These are phyloP conservation scores for Dermolepida albohirtum DNA, from an alignment of 2,888 invertebrate genomes.

Conservation along the genomic window DNA sequence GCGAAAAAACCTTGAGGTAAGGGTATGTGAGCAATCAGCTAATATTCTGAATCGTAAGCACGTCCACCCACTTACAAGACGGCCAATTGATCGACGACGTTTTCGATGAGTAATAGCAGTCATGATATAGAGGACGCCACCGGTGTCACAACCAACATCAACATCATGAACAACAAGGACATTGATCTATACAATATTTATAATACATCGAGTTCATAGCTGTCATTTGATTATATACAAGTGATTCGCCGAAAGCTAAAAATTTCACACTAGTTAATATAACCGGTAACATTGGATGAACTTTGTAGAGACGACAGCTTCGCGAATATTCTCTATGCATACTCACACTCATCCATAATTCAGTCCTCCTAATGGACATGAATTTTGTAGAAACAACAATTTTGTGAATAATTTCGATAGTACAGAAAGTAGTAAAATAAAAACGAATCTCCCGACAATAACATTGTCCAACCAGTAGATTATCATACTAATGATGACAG, in stretches of 20 bases:
- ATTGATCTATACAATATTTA: slow-evolving; percentile 64
- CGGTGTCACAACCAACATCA: background rate
- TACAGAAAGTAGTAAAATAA: slow-evolving; percentile 30
- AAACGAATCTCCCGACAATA: slow-evolving; percentile 22
- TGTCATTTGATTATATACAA: slow-evolving; percentile 62
- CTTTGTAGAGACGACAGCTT: too few relatives aligned
- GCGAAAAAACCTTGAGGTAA: slow-evolving; percentile 65
- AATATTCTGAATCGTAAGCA: slow-evolving; percentile 65
- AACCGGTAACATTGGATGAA: slow-evolving; percentile 56
- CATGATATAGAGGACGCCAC: slow-evolving; percentile 53
- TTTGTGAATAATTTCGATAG: slow-evolving; percentile 25
- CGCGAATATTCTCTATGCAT: too few relatives aligned
- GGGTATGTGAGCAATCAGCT: slow-evolving; percentile 61
- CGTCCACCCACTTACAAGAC: slow-evolving; percentile 65
- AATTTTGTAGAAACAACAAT: slow-evolving; percentile 22
- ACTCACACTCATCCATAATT: slow-evolving; percentile 28
- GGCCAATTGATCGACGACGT: slow-evolving; percentile 64
- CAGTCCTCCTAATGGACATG: slow-evolving; percentile 33
- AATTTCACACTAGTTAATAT: slow-evolving; percentile 65
- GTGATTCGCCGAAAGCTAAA: slow-evolving; percentile 56
- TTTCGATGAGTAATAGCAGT: slow-evolving; percentile 62
- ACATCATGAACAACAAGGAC: slow-evolving; percentile 57
- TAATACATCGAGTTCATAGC: slow-evolving; percentile 64
- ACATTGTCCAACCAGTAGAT: slow-evolving; percentile 4
- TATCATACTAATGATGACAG: slow-evolving; percentile 29